Evolutionary conservation across 2,113 vertebrate species (phyloP), one percentile per base, ranked within the genome.

Genomic region (Galemys pyrenaicus): DNA sequence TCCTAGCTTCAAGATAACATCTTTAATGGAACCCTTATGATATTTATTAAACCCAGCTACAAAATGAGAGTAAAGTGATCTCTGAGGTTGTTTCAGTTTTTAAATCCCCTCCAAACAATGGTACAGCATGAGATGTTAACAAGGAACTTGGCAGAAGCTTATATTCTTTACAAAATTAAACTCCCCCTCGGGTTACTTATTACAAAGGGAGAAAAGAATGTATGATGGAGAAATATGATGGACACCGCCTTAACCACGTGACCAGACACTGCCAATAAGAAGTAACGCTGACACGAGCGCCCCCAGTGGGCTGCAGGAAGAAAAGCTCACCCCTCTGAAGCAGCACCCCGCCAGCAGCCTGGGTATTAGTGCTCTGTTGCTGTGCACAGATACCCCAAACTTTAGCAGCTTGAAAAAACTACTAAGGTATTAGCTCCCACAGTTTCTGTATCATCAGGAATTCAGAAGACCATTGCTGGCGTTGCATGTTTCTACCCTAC

Each of bases 11-110:
- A 75, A 81, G 58, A 32, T 22, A 86, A 20, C 77, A 73, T 19
- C 64, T 80, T 30, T 44, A 60, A 49, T 37, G 19, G 35, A 87
- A 80, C 70, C 9, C 24, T 77, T 62, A 65, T 35, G 49, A 73
- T 44, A 51, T 56, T 73, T 85, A 92, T 62, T 62, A 80, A 75
- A 41, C 51, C 1, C 16, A 30, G n/a, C 6, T 86, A 17, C 71
- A 82, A 91, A 87, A 87, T 64, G 35, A 86, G 44, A 49, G 83
- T 20, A 75, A 74, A 86, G 87, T 37, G 5, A 73, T 49, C 71
- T 71, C 56, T 89, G 65, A 9, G 67, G 70, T 77, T 62, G 20
- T 54, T 44, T 35, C 46, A 4, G 13, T 74, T 89, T 79, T 75
- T 70, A 80, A 81, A 87, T 77, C 24, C 24, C 26, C 68, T 86